Evolutionary conservation across 1,140 invertebrate species (phyloP), one percentile per base, ranked within the genome.

Genomic region (Drosophila setifemur): DNA sequence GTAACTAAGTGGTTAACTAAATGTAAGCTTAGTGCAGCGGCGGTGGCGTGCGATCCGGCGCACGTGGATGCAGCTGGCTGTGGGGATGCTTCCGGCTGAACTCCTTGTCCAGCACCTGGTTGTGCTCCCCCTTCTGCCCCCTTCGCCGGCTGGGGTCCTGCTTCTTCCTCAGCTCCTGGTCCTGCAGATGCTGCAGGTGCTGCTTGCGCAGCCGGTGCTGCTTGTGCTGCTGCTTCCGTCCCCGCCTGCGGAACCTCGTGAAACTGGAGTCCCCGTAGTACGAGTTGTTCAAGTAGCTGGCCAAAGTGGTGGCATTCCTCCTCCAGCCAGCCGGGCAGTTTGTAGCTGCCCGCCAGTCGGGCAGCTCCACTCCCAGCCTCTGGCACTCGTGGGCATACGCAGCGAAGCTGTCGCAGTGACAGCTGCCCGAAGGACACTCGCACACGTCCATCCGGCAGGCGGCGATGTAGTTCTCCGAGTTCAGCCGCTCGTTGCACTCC

Each of bases 391-490:
- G 94, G 2, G 95, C 95, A 89, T 98, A 98, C 0, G 97, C 97
- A 48, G 94, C 94, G 64, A 98, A 94, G 40, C 96, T 95, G 75
- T 97, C 96, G 90, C 97, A 98, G 88, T 97, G 96, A 85, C 97
- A 98, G 53, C 21, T 66, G 2, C 93, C 92, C n/a, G 92, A 92
- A 1, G 95, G 94, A 91, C 97, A 98, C 83, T 97, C 96, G 89
- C 97, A 97, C 91, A 97, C 97, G 90, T 98, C 97, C 83, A 96
- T 92, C 54, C 95, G 92, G 90, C 97, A 98, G 0, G 97, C 95
- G 91, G 94, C 95, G 78, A 95, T 95, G 88, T 96, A 97, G 88
- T 96, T 95, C 39, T 92, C 92, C 25, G 94, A 93, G 88, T 95
- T 96, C 37, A 97, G 92, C 73, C 94, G 94, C 60, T 92, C 93